phyloP scores from a whole-genome alignment of 2,113 vertebrate species.

The Nymphicus hollandicus region DNA sequence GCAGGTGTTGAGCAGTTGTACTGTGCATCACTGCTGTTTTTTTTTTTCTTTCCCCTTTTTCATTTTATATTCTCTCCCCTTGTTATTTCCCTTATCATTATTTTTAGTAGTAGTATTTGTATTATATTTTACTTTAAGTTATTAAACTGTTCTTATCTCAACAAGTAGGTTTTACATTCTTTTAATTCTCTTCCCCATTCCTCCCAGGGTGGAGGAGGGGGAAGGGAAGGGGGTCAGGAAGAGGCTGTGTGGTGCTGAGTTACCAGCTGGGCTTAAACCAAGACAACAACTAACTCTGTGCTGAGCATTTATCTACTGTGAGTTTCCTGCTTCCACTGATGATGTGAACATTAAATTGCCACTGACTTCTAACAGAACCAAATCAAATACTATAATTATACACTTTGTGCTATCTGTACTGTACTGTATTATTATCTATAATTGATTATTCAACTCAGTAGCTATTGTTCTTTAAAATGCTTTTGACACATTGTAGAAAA shows the following conservation, averaged over 20 bases:
- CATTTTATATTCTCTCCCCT: neutral
- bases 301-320: neutral
- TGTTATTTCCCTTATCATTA: neutral
- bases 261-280: neutral
- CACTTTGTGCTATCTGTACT: conserved; percentile 49
- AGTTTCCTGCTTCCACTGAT: conserved; percentile 17
- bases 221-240: neutral
- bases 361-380: conserved; percentile 57
- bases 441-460: conserved; percentile 54
- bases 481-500: conserved; percentile 33
- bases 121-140: neutral
- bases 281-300: neutral
- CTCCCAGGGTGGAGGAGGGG: neutral
- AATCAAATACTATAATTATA: conserved; percentile 67
- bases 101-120: neutral
- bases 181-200: neutral
- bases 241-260: neutral
- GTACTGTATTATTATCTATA: conserved; percentile 61
- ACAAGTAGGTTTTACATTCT: neutral
- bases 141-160: neutral
- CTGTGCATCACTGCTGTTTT: neutral
- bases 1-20: neutral
- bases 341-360: conserved; percentile 56
- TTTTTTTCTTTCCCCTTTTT: neutral
- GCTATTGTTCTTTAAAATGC: conserved; percentile 55